Evolutionary conservation across 1,140 invertebrate species (phyloP).

Genomic region (Teleogryllus occipitalis): DNA sequence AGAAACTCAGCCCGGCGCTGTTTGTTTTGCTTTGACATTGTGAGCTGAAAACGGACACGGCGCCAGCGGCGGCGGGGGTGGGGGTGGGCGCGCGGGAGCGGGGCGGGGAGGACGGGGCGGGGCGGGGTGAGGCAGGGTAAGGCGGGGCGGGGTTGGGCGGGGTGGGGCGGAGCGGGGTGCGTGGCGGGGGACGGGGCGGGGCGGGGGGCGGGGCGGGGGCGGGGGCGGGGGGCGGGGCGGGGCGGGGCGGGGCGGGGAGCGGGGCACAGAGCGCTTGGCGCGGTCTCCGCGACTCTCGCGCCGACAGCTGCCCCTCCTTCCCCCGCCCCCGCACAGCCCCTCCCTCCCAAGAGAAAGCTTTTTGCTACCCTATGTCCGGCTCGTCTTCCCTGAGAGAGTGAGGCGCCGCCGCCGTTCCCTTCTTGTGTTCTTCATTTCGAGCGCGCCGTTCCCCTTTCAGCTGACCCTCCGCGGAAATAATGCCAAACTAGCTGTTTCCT

Average conservation of each 20-base stretch:
- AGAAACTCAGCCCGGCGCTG: background rate
- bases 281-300: too few species aligned
- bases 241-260: too few species aligned
- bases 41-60: background rate
- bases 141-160: too few species aligned
- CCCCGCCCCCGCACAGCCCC: too few species aligned
- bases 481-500: background rate
- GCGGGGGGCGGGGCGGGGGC: too few species aligned
- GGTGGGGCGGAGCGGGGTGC: too few species aligned
- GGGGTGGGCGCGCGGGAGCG: background rate
- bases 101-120: background rate
- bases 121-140: too few species aligned
- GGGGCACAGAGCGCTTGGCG: too few species aligned
- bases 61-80: background rate
- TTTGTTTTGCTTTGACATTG: constrained; percentile 5
- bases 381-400: background rate
- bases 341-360: background rate
- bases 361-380: background rate
- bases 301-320: too few species aligned
- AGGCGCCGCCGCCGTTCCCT: background rate
- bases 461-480: background rate
- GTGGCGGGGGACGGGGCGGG: too few species aligned
- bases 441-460: background rate
- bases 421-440: background rate
- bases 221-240: too few species aligned